phyloP scores from a whole-genome alignment of 2,113 vertebrate genomes.

The Ammospiza caudacuta region DNA sequence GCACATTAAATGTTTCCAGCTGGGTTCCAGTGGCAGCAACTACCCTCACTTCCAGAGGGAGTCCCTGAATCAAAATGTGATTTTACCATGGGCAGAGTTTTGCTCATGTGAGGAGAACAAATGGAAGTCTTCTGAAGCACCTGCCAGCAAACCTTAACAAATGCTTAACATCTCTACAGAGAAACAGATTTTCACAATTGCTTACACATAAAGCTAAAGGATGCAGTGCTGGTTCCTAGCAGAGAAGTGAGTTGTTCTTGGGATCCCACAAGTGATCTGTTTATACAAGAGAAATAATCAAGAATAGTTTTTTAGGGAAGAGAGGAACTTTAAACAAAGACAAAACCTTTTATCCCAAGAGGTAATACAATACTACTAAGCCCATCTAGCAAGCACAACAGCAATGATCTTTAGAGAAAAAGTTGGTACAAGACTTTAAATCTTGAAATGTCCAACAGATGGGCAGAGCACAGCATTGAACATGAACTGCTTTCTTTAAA shows the following conservation, averaged over 20 bases:
- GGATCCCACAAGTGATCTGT: not conserved
- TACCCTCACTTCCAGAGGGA: not conserved
- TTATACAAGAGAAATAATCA: not conserved
- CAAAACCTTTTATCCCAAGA: not conserved
- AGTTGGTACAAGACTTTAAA: not conserved
- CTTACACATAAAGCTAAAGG: not conserved
- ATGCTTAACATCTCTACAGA: not conserved
- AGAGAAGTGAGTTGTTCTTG: not conserved
- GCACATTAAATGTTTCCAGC: not conserved
- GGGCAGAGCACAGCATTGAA: not conserved
- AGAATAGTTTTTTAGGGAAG: not conserved
- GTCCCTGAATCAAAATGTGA: not conserved
- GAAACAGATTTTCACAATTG: not conserved
- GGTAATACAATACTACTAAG: not conserved
- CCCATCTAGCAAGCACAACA: not conserved
- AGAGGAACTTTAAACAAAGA: not conserved
- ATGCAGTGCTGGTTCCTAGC: not conserved
- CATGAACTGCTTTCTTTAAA: not conserved
- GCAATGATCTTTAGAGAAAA: not conserved
- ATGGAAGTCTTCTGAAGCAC: not conserved
- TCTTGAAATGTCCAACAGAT: not conserved
- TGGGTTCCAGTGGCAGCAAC: not conserved
- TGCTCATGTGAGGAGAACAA: not conserved
- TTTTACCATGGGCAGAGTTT: not conserved
- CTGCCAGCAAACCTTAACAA: not conserved